phyloP scores from a whole-genome alignment of 2,113 vertebrate species.

The Brachypteracias leptosomus region DNA sequence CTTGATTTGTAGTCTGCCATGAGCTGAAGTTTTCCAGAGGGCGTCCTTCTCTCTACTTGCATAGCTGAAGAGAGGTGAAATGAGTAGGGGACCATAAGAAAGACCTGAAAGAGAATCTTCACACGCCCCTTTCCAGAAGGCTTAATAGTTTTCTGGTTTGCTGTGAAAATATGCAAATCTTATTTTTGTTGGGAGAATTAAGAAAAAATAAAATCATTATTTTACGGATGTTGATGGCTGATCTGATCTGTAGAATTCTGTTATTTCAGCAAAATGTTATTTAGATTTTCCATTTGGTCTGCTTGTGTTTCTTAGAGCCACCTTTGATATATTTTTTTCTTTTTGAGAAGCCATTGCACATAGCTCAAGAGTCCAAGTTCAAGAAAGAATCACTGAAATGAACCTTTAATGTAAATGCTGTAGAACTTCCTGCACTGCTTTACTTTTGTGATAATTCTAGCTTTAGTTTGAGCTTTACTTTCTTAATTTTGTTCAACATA shows the following conservation, averaged over 20 bases:
- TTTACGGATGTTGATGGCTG: background rate
- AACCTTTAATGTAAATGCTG: background rate
- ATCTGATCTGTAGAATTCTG: background rate
- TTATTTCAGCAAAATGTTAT: background rate
- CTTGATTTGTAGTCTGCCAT: background rate
- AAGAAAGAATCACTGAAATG: background rate
- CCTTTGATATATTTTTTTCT: background rate
- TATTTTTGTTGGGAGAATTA: background rate
- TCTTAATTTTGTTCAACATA: background rate
- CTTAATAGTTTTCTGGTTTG: background rate
- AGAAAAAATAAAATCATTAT: background rate
- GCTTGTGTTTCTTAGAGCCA: background rate
- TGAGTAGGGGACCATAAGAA: background rate
- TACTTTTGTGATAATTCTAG: background rate
- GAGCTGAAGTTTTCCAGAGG: background rate
- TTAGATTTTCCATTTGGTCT: background rate
- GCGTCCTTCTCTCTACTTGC: background rate
- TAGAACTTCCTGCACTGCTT: background rate
- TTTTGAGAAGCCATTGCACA: rapidly evolving
- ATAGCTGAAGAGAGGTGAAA: background rate
- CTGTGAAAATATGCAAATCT: rapidly evolving
- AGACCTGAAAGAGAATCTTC: background rate
- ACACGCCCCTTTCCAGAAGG: background rate
- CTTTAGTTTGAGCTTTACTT: background rate
- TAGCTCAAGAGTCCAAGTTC: background rate